Base-by-base conservation (phyloP, 2,797 vertebrate genomes). In the Myotis pilosus region DNA sequence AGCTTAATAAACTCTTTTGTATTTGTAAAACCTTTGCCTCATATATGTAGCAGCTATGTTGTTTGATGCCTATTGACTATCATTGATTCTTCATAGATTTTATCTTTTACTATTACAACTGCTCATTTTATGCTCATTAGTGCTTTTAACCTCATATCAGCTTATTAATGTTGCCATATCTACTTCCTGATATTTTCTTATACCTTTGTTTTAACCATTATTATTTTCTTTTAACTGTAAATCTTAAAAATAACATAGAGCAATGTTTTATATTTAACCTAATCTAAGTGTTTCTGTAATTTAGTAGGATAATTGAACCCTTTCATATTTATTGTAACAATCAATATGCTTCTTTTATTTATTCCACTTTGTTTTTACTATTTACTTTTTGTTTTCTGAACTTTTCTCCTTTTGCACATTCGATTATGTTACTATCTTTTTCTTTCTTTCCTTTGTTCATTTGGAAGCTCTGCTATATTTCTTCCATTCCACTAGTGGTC, bases 21-120 rank as follows among this genome's bases (percentile, higher is more conserved):
- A 10, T 94, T 94, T 94, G 33, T 93, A 15, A 84, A 90, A 84
- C 3, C 47, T 83, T 81, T 55, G 28, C 82, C 15, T 90, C 60
- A 66, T 60, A 38, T 62, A 78, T 72, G 76, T 69, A 86, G 22
- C 51, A 72, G 8, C n/a, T 90, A 66, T 4, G 20, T 36, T 80
- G 20, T 89, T 89, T 79, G 41, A 36, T 75, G 51, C 66, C 89
- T 78, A 47, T 28, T 30, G 6, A 30, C 30, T 76, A 33, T 49
- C 12, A 30, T 51, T 78, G 12, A 69, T 86, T 89, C 62, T 87
- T 92, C 85, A 81, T 60, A 74, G 41, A 82, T 66, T 66, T 78
- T 90, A 33, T 16, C 30, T 89, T 86, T 87, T 72, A 82, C 55
- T 81, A 36, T 62, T 89, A 71, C 11, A 76, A 19, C 72, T 60